A percentile compares a stretch with the other conserved stretches of the same genome.
phyloP scores from a whole-genome alignment of 2,888 invertebrate species.

The Drosophila planitibia region DNA sequence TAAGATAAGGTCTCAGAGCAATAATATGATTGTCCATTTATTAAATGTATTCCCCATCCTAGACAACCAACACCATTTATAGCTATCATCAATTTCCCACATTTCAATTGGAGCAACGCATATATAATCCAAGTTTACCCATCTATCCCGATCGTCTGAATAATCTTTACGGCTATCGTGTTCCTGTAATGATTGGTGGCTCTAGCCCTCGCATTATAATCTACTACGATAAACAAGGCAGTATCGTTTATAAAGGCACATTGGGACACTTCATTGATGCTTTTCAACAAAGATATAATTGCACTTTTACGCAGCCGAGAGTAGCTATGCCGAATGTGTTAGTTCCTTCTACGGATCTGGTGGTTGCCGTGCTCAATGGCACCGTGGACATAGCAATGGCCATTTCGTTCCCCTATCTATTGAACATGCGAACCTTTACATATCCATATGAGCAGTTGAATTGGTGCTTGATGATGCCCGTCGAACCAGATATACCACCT shows the following conservation, averaged over 20 bases:
- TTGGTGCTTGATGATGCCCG: slow-evolving; percentile 79
- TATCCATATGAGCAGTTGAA: slow-evolving; percentile 76
- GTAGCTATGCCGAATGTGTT: slow-evolving; percentile 31
- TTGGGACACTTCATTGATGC: slow-evolving; percentile 70
- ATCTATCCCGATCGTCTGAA: slow-evolving; percentile 69
- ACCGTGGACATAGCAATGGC: slow-evolving; percentile 74
- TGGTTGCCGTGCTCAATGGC: slow-evolving; percentile 65
- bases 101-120: slow-evolving; percentile 61
- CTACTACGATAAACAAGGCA: slow-evolving; percentile 48
- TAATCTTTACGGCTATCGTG: slow-evolving; percentile 64
- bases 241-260: slow-evolving; percentile 62
- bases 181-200: slow-evolving; percentile 70
- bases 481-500: slow-evolving; percentile 75
- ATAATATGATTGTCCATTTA: neutral
- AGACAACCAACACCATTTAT: slow-evolving; percentile 61
- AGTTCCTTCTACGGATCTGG: slow-evolving; percentile 53
- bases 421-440: slow-evolving; percentile 49
- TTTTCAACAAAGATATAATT: slow-evolving; percentile 75
- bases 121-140: neutral
- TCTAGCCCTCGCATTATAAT: slow-evolving; percentile 73
- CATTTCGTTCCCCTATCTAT: slow-evolving; percentile 42
- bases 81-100: slow-evolving; percentile 74
- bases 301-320: slow-evolving; percentile 54
- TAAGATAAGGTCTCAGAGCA: slow-evolving; percentile 6
- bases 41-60: neutral